Evolutionary conservation across 1,140 invertebrate species (phyloP).

Genomic region (Xylocopa sonorina): DNA sequence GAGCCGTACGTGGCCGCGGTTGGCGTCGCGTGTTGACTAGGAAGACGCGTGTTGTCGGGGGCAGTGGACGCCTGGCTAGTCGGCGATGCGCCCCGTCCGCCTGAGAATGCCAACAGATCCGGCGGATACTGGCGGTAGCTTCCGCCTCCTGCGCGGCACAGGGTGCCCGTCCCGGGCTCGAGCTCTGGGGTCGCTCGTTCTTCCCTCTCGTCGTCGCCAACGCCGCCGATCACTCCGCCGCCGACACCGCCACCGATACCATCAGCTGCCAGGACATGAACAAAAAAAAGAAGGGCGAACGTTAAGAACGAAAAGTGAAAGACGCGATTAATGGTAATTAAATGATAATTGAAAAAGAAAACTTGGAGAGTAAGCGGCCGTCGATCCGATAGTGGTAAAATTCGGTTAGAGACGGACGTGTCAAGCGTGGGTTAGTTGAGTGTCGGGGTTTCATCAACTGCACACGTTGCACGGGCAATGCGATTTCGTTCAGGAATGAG

Average conservation of each 20-base stretch:
- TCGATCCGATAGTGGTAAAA: background rate
- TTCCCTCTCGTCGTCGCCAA: conserved; percentile 69
- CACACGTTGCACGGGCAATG: background rate
- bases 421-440: background rate
- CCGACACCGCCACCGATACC: conserved; percentile 71
- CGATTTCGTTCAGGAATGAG: background rate
- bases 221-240: conserved; percentile 63
- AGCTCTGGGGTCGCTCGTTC: conserved; percentile 76
- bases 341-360: background rate
- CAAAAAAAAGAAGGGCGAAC: conserved; percentile 68
- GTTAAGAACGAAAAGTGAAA: conserved; percentile 63
- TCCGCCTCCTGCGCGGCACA: conserved; percentile 73
- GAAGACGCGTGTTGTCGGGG: conserved; percentile 84
- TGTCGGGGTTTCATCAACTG: background rate
- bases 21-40: conserved; percentile 81
- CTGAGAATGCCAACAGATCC: conserved; percentile 90
- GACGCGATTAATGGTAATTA: conserved; percentile 5
- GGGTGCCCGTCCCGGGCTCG: conserved; percentile 76
- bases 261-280: conserved; percentile 74
- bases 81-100: conserved; percentile 81
- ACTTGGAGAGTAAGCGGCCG: background rate
- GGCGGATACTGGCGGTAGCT: conserved; percentile 87
- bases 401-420: background rate
- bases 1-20: conserved; percentile 73
- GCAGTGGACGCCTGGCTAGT: conserved; percentile 89